Conservation (phyloP, 2,797 vertebrate genomes). For the Phalloptychus januarius region DNA sequence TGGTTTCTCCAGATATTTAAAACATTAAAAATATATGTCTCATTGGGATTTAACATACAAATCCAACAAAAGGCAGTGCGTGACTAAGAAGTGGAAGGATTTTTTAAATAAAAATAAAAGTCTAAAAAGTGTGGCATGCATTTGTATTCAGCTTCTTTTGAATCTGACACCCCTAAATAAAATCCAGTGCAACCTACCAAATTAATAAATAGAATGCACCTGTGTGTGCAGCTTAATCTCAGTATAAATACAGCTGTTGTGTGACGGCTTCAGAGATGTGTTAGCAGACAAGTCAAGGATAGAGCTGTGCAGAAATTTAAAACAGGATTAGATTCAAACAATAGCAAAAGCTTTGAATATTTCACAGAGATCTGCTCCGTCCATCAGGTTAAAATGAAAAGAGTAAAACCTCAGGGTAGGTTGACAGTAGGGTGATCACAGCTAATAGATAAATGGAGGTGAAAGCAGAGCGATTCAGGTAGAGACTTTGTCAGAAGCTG, state of each 20-base stretch:
- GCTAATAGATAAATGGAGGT: neutral
- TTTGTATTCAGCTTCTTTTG: neutral
- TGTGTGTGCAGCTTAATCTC: neutral
- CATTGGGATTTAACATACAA: neutral
- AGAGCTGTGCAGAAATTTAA: neutral
- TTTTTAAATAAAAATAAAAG: neutral
- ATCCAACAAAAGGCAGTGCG: neutral
- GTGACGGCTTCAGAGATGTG: neutral
- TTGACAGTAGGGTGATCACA: no score
- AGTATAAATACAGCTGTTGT: neutral
- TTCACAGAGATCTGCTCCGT: neutral
- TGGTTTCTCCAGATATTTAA: neutral
- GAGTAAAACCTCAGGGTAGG: no score
- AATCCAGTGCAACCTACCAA: neutral
- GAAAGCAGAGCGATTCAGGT: neutral
- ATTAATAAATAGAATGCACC: neutral
- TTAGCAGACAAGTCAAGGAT: neutral
- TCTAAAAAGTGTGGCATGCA: neutral
- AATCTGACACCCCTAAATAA: neutral
- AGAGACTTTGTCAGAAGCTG: no score
- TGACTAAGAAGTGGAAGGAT: neutral
- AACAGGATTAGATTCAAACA: neutral
- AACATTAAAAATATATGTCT: neutral
- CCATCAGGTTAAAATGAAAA: neutral
- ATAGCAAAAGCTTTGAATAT: neutral